These are phyloP conservation scores for Pangasianodon gigas DNA, from an alignment of 2,113 vertebrate genomes.

Conservation along the genomic window DNA sequence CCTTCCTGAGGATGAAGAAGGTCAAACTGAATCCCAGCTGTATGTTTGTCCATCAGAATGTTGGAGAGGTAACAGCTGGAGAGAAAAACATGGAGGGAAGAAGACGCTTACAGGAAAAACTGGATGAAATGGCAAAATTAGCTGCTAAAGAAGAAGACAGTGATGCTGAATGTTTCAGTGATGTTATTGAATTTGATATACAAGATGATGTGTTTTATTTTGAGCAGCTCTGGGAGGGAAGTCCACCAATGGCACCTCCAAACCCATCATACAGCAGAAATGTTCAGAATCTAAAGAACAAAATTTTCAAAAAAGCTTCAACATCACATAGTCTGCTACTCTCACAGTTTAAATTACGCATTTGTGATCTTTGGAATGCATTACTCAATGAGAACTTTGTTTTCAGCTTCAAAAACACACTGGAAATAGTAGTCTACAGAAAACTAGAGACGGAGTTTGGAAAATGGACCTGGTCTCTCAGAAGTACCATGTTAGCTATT, in stretches of 20 bases:
- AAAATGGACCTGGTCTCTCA: background rate
- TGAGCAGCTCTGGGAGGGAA: conserved; percentile 52
- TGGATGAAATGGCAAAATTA: conserved; percentile 64
- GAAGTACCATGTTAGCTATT: no score
- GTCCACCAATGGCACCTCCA: conserved; percentile 58
- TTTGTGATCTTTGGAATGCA: conserved; percentile 52
- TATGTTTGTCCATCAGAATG: conserved; percentile 74
- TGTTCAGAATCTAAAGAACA: no score
- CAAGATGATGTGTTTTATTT: conserved; percentile 58
- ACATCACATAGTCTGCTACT: no score
- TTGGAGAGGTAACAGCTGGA: conserved; percentile 61
- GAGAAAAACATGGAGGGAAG: conserved; percentile 66
- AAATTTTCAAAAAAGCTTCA: no score
- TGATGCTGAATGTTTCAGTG: conserved; percentile 59
- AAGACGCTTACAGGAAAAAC: conserved; percentile 57
- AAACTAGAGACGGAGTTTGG: conserved; percentile 43
- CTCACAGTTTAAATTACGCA: conserved; percentile 61
- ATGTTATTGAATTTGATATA: conserved; percentile 57
- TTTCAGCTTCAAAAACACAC: conserved; percentile 71
- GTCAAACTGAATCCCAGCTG: conserved; percentile 66
- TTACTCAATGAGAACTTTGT: conserved; percentile 56
- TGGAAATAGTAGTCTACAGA: conserved; percentile 61
- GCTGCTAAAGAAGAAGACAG: conserved; percentile 66
- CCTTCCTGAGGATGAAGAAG: conserved; percentile 73
- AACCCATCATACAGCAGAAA: conserved; percentile 55